Base-by-base conservation (phyloP, 2,113 vertebrate genomes). In the Columbina picui region DNA sequence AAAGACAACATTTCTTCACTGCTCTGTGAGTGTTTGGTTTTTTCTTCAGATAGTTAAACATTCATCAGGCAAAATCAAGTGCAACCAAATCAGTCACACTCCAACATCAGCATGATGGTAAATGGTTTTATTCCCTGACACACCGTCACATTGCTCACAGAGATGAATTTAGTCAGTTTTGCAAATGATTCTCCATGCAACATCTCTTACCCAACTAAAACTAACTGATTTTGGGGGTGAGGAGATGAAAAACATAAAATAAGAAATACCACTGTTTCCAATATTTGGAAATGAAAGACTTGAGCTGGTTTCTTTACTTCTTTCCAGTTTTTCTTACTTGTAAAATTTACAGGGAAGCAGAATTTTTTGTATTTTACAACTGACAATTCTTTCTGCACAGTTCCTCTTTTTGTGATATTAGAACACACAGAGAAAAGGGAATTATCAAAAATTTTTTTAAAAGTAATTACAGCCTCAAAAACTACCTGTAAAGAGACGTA, bases 151-250 rank as follows among this genome's bases (percentile, higher is more conserved):
- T 15, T 49, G 39, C 30, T 90, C 32, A 59, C 10, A 59, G 16
- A 18, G 85, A 34, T 57, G 1, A 67, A 45, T 67, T 88, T 49
- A 57, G 34, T 55, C 22, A 79, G 6, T 19, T 79, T 68, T 71
- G 22, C 3, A 70, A 70, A 75, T 55, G 3, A 36, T 78, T 82
- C 12, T 70, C 32, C 25, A 14, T 16, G 55, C 19, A 71, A n/a
- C 3, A 36, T 16, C 6, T 61, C 21, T 55, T 63, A 50, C 5
- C 4, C 52, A 80, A 53, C 10, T 59, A 76, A 81, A 90, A 71
- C 41, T 26, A 68, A 39, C 18, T n/a, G 8, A 7, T 0, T 36
- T 83, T 47, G 14, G 27, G 2, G 9, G 9, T 7, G 1, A 4
- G 7, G 16, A 2, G 3, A 25, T 36, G 21, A 4, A 38, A 69